Evolutionary conservation across 1,140 invertebrate genomes (phyloP).

Genomic region (Dryas iulia): DNA sequence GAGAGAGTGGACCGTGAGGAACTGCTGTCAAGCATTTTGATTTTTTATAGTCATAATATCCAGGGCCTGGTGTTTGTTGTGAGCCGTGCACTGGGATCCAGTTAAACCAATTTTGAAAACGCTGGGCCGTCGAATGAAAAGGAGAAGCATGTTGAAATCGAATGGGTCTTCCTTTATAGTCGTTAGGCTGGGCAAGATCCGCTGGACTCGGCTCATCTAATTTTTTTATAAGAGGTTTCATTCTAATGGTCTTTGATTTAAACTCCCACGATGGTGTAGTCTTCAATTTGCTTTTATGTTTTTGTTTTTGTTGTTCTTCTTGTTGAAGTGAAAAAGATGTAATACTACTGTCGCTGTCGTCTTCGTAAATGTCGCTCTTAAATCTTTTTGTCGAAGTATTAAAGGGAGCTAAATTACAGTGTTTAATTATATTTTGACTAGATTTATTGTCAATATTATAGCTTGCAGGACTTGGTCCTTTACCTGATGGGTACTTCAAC

Average conservation of each 20-base stretch:
- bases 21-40: constrained; percentile 51
- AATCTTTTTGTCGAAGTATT: constrained; percentile 48
- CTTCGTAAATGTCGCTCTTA: constrained; percentile 34
- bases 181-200: constrained; percentile 33
- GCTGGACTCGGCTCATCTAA: constrained; percentile 47
- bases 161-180: constrained; percentile 25
- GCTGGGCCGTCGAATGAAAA: constrained; percentile 55
- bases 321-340: not conserved
- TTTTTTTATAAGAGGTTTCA: constrained; percentile 51
- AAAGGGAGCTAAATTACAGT: constrained; percentile 52
- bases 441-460: constrained; percentile 40
- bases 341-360: constrained; percentile 13
- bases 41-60: constrained; percentile 44
- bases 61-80: constrained; percentile 51
- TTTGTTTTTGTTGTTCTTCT: not conserved
- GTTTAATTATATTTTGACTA: constrained; percentile 31
- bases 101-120: constrained; percentile 63
- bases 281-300: not conserved
- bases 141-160: constrained; percentile 47
- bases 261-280: constrained; percentile 57
- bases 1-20: constrained; percentile 43
- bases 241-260: constrained; percentile 55
- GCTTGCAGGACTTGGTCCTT: constrained; percentile 59
- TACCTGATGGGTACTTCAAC: constrained; percentile 44
- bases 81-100: constrained; percentile 51